These are phyloP conservation scores for Tetheella fluctuosa DNA, from an alignment of 2,888 invertebrate species.

Conservation along the genomic window DNA sequence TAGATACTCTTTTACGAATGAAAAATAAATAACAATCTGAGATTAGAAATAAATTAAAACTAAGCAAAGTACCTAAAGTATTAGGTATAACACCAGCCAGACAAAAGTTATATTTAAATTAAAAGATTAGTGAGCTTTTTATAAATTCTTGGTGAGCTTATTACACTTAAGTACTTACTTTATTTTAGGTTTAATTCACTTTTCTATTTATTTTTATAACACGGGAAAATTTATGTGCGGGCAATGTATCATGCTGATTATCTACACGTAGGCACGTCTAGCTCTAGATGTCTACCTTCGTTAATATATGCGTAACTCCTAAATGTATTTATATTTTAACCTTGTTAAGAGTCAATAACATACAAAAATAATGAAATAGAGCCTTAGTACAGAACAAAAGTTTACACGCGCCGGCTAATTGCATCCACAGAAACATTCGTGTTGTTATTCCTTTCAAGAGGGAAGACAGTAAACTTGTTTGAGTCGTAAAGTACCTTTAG, in stretches of 20 bases:
- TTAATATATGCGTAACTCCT: neutral
- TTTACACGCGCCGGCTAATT: constrained; percentile 54
- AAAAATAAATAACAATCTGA: too few relatives aligned
- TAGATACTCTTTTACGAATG: too few relatives aligned
- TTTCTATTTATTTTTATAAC: neutral
- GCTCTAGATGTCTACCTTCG: neutral
- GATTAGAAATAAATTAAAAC: too few relatives aligned
- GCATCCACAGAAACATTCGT: constrained; percentile 45
- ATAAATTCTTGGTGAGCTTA: neutral
- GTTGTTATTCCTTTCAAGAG: constrained; percentile 39
- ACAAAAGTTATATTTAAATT: too few relatives aligned
- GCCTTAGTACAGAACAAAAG: constrained; percentile 40
- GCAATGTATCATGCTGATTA: constrained; percentile 3
- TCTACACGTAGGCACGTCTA: constrained; percentile 1
- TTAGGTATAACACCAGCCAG: too few relatives aligned
- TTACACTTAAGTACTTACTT: too few relatives aligned
- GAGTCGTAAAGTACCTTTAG: constrained; percentile 46
- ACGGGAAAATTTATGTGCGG: neutral
- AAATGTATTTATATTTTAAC: neutral
- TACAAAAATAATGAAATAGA: constrained; percentile 36
- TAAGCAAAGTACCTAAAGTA: neutral
- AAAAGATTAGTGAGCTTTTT: too few relatives aligned
- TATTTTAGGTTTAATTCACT: too few relatives aligned
- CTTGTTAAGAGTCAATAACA: constrained; percentile 36
- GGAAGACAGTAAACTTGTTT: constrained; percentile 49